phyloP scores from a whole-genome alignment of 1,140 invertebrate genomes.

The Drosophila parabipectinata region DNA sequence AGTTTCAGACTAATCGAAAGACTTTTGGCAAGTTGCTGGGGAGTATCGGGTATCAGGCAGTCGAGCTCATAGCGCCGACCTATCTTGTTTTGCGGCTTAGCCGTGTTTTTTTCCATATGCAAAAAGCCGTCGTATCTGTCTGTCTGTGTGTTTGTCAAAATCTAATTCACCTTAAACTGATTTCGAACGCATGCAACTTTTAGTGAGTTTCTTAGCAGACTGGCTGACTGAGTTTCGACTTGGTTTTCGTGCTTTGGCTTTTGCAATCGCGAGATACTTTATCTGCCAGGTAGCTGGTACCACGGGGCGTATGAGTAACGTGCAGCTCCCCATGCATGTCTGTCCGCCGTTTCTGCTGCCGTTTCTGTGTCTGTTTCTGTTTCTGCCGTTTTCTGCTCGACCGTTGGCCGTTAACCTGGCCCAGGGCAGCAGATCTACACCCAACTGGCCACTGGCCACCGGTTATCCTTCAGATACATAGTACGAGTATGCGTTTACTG shows the following conservation, averaged over 20 bases:
- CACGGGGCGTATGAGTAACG: conserved; percentile 75
- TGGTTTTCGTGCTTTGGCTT: conserved; percentile 39
- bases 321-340: conserved; percentile 76
- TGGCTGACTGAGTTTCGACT: conserved; percentile 35
- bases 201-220: conserved; percentile 56
- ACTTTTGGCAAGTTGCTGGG: not conserved
- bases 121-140: conserved; percentile 27
- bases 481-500: not conserved
- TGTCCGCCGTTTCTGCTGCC: conserved; percentile 5
- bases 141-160: conserved; percentile 62
- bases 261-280: conserved; percentile 70
- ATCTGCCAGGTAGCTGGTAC: conserved; percentile 51
- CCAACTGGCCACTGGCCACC: conserved; percentile 53
- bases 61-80: not conserved
- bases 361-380: conserved; percentile 24
- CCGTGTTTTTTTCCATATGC: conserved; percentile 33
- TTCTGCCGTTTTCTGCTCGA: conserved; percentile 11
- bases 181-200: conserved; percentile 77
- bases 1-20: no score
- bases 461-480: conserved; percentile 66
- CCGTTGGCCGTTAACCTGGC: conserved; percentile 60
- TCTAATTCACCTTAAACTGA: conserved; percentile 83
- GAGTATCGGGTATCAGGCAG: not conserved
- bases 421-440: conserved; percentile 41
- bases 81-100: not conserved